These are phyloP conservation scores for Synanthedon myopaeformis DNA, from an alignment of 2,888 invertebrate species.

Conservation along the genomic window DNA sequence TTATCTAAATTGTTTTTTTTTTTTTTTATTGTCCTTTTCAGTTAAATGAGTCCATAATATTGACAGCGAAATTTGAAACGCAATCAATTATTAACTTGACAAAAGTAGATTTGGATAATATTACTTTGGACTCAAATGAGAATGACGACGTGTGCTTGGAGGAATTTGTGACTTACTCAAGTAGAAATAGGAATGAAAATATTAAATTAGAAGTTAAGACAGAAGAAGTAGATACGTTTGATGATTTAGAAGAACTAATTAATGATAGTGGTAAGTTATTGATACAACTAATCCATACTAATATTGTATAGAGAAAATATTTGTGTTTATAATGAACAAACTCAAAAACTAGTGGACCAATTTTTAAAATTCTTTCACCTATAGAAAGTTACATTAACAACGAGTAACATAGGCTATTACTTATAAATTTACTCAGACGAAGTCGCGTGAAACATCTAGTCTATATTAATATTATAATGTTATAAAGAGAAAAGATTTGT, in stretches of 20 bases:
- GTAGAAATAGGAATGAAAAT: conserved; percentile 7
- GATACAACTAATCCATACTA: too few species aligned
- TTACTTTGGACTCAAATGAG: not conserved
- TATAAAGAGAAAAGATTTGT: too few species aligned
- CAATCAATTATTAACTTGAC: conserved; percentile 19
- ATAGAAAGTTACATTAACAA: too few species aligned
- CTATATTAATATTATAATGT: too few species aligned
- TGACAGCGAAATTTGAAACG: conserved; percentile 5
- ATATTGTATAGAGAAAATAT: too few species aligned
- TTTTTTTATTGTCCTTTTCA: not conserved
- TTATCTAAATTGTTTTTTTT: too few species aligned
- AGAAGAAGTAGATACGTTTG: conserved; percentile 20
- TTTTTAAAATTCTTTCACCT: too few species aligned
- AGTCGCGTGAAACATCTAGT: too few species aligned
- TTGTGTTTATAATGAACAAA: too few species aligned
- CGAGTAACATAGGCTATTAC: too few species aligned
- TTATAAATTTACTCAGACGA: too few species aligned
- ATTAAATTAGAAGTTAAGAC: conserved; percentile 35
- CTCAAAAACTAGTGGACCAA: too few species aligned
- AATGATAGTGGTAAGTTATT: conserved; percentile 22
- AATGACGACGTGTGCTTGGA: not conserved
- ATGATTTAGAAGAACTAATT: conserved; percentile 23
- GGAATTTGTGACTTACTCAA: not conserved
- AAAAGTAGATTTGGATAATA: not conserved
- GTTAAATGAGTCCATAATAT: not conserved